Conservation (phyloP, 2,797 vertebrate genomes). For the Thamnophis elegans region DNA sequence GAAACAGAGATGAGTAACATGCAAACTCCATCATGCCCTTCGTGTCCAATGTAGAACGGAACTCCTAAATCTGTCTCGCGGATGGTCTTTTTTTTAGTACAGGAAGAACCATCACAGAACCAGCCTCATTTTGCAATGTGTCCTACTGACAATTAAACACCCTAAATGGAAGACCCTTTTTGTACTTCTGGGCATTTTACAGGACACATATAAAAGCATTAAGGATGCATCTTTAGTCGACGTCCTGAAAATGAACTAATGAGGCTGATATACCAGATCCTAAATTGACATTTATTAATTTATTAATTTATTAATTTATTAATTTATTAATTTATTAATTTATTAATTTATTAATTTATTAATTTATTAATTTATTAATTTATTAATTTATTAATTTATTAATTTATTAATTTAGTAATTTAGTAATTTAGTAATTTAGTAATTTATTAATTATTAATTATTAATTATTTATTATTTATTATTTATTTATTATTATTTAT, state of each 20-base stretch:
- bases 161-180: conserved; percentile 72
- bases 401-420: no score
- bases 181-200: conserved; percentile 79
- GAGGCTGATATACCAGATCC: conserved; percentile 76
- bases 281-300: conserved; percentile 75
- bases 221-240: conserved; percentile 58
- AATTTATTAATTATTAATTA: no score
- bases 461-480: no score
- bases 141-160: conserved; percentile 80
- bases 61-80: conserved; percentile 65
- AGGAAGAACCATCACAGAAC: conserved; percentile 71
- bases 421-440: no score
- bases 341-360: no score
- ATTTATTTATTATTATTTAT: no score
- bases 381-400: no score
- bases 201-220: conserved; percentile 75
- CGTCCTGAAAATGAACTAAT: conserved; percentile 72
- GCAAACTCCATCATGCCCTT: conserved; percentile 71
- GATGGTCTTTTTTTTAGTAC: conserved; percentile 70
- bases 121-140: conserved; percentile 80
- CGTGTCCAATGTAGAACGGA: conserved; percentile 68
- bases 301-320: no score
- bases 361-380: no score
- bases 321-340: no score
- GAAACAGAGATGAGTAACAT: conserved; percentile 72